Base-by-base conservation (phyloP, 2,797 vertebrate genomes). In the Periparus ater region DNA sequence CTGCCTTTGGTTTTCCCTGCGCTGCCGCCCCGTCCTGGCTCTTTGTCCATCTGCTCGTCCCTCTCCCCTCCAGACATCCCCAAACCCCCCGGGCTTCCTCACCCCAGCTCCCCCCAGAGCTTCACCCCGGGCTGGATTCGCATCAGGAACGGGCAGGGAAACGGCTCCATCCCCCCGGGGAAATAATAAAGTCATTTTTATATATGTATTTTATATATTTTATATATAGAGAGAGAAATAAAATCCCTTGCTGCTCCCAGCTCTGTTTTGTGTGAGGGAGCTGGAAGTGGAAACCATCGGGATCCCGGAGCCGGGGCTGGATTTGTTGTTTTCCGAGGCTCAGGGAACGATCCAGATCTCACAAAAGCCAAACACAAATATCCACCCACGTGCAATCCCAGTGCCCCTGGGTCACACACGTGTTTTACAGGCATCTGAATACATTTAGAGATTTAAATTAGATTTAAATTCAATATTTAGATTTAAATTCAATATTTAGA, bases 231-330 rank as follows among this genome's bases (percentile, higher is more conserved):
- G 7, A 45, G n/a, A 76, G 19, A 47, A 76, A 53, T 76, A 7
- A 61, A 85, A 45, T 14, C 16, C 29, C 54, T n/a, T 0, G 19
- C 54, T 67, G 68, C 20, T 16, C 53, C 5, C 13, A 22, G 0
- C 18, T 21, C n/a, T 15, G 77, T 2, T 70, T 21, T 10, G 51
- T 4, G 20, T 34, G 36, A 18, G 55, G 29, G 26, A 58, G 61
- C 32, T 2, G 21, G 70, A 58, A 15, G 88, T 34, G 63, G 81
- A 86, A 97, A 93, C 83, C 91, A 22, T 20, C 62, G 74, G 94
- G 93, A 92, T 93, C 85, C 9, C 50, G 47, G 63, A 26, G 93
- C 85, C 25, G 11, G 63, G 78, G 88, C 75, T 81, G 84, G 81
- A 26, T 93, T 95, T 80, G 82, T 55, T 73, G 30, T 84, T 97